Percentiles rank a stretch among this genome's conserved stretches.
Conservation (phyloP, 2,797 vertebrate species). For the Silurus aristotelis region DNA sequence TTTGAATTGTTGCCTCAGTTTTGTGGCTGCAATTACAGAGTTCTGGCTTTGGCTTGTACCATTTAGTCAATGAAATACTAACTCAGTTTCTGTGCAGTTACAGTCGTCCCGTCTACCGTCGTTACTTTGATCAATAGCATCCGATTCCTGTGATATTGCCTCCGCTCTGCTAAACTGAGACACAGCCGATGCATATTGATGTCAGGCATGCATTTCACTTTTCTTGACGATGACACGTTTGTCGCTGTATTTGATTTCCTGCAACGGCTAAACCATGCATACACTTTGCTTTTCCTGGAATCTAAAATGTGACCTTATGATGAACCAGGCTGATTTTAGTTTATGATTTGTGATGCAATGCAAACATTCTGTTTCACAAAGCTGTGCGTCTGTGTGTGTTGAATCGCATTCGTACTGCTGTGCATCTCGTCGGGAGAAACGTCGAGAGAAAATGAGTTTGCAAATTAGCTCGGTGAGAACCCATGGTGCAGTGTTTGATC, state of each 20-base stretch:
- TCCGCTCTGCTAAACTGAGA: constrained; percentile 14
- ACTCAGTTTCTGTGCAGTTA: not conserved
- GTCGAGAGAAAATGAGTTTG: constrained; percentile 27
- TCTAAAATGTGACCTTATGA: not conserved
- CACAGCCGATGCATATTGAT: not conserved
- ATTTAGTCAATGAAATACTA: constrained; percentile 9
- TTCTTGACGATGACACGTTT: not conserved
- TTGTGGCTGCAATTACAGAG: not conserved
- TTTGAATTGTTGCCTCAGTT: not conserved
- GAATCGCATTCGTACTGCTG: not conserved
- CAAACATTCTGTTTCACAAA: not conserved
- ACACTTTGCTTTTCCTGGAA: not conserved
- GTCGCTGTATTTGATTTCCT: not conserved
- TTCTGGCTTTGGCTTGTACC: constrained; percentile 8
- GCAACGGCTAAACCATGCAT: not conserved
- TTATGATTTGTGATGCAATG: not conserved
- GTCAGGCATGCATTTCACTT: constrained; percentile 1
- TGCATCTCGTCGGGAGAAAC: constrained; percentile 5
- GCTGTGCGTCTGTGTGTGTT: not conserved
- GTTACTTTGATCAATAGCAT: constrained; percentile 7
- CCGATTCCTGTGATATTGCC: constrained; percentile 17
- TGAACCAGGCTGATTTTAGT: not conserved
- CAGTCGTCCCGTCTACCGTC: not conserved
- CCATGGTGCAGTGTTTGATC: constrained; percentile 12
- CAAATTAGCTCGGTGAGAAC: constrained; percentile 16